Evolutionary conservation across 1,140 invertebrate species (phyloP).

Genomic region (Theocolax elegans): DNA sequence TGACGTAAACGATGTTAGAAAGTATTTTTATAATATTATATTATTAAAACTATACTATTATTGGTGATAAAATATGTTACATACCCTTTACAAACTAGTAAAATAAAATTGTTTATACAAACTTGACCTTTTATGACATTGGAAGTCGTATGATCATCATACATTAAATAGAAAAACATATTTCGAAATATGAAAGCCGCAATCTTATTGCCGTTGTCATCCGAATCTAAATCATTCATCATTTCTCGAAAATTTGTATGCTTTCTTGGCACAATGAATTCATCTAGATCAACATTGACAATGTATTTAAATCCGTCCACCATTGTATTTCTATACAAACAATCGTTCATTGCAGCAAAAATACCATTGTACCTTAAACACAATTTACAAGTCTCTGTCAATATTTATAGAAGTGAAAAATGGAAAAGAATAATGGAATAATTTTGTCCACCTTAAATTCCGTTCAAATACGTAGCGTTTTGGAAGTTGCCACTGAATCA

Average conservation of each 20-base stretch:
- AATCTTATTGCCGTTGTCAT: neutral
- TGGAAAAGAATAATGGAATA: neutral
- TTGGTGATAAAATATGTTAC: neutral
- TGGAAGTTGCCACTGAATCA: conserved; percentile 8
- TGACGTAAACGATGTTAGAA: too few relatives aligned
- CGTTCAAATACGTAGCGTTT: neutral
- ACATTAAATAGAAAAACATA: conserved; percentile 73
- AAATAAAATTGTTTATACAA: too few relatives aligned
- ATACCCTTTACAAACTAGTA: too few relatives aligned
- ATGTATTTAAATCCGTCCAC: conserved; percentile 65
- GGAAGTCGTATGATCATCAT: conserved; percentile 67
- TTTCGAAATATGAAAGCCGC: conserved; percentile 72
- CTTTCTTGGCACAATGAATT: conserved; percentile 72
- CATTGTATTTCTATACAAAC: conserved; percentile 68
- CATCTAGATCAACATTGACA: conserved; percentile 73
- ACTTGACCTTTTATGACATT: too few relatives aligned
- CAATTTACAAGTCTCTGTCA: conserved; percentile 47
- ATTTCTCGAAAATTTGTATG: conserved; percentile 54
- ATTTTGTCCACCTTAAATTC: conserved; percentile 55
- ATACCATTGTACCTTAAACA: conserved; percentile 72
- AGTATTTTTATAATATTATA: too few relatives aligned
- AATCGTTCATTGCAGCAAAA: conserved; percentile 74
- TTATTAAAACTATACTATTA: neutral
- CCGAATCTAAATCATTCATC: conserved; percentile 43
- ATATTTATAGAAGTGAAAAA: neutral